These are phyloP conservation scores for Lepidochrysops patricia DNA, from an alignment of 2,888 invertebrate species.

Conservation along the genomic window DNA sequence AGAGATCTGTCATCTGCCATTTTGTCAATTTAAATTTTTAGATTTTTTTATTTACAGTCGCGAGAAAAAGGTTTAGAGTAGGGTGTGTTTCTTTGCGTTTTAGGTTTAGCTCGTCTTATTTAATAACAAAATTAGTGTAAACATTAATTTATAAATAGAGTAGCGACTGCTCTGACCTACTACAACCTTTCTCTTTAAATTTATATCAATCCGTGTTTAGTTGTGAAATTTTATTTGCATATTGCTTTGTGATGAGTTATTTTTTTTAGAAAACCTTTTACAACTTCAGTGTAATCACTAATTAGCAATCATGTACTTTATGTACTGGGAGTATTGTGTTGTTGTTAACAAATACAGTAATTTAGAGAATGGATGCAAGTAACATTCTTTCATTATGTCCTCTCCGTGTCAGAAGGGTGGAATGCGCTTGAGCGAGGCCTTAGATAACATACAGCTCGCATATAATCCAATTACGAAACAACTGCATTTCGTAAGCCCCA, in stretches of 20 bases:
- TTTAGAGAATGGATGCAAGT: conserved; percentile 42
- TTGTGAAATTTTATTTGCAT: background rate
- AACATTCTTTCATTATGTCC: conserved; percentile 44
- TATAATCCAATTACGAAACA: conserved; percentile 85
- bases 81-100: conserved; percentile 63
- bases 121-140: conserved; percentile 19
- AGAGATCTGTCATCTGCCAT: background rate
- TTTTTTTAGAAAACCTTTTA: background rate
- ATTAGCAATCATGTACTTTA: background rate
- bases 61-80: conserved; percentile 59
- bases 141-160: conserved; percentile 20
- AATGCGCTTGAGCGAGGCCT: conserved; percentile 78
- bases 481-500: conserved; percentile 76
- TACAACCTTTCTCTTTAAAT: background rate
- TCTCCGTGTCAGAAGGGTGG: conserved; percentile 68
- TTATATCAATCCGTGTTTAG: background rate
- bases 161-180: conserved; percentile 11
- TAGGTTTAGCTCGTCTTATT: conserved; percentile 32
- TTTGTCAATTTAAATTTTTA: conserved; percentile 27
- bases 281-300: conserved; percentile 11
- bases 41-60: conserved; percentile 45
- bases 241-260: background rate
- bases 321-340: conserved; percentile 4
- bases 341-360: background rate
- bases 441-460: conserved; percentile 82